Conservation (phyloP, 37 sponge, comb jelly and placozoan genomes). For the Lycopodina hypogea region DNA sequence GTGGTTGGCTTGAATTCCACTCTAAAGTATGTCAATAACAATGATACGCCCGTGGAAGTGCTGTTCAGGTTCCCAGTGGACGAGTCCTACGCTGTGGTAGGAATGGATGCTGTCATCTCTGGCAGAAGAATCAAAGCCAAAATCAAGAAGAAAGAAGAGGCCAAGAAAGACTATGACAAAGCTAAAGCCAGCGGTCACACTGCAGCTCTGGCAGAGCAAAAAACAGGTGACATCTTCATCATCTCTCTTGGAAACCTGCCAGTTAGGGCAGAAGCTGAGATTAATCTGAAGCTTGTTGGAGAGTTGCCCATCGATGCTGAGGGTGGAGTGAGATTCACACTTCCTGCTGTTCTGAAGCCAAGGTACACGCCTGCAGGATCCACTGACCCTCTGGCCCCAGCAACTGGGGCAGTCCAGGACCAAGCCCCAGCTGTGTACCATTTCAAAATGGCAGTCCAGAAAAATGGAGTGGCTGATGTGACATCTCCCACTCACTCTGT, state of each 20-base stretch:
- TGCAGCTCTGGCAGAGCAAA: conserved; percentile 72
- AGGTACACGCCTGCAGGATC: conserved; percentile 47
- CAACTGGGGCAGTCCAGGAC: neutral
- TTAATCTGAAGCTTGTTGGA: conserved; percentile 59
- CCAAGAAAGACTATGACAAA: conserved; percentile 62
- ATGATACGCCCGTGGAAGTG: conserved; percentile 55
- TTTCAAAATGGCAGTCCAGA: conserved; percentile 20
- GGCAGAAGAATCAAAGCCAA: conserved; percentile 63
- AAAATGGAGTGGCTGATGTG: conserved; percentile 19
- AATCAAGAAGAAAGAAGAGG: conserved; percentile 74
- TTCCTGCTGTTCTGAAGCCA: conserved; percentile 56
- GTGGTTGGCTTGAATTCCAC: conserved; percentile 55
- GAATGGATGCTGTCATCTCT: conserved; percentile 59
- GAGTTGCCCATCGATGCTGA: conserved; percentile 59
- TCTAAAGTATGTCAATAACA: conserved; percentile 65
- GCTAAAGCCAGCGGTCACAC: conserved; percentile 70
- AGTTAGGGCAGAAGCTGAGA: conserved; percentile 49
- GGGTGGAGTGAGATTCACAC: conserved; percentile 49
- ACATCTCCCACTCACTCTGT: conserved; percentile 63
- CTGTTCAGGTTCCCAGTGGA: conserved; percentile 77
- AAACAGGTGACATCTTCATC: conserved; percentile 75
- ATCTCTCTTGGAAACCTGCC: conserved; percentile 77
- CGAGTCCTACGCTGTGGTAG: conserved; percentile 65
- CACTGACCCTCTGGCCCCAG: conserved; percentile 2
- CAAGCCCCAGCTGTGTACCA: conserved; percentile 31